Conservation (phyloP, 2,113 vertebrate genomes). For the Oenanthe oenanthe region DNA sequence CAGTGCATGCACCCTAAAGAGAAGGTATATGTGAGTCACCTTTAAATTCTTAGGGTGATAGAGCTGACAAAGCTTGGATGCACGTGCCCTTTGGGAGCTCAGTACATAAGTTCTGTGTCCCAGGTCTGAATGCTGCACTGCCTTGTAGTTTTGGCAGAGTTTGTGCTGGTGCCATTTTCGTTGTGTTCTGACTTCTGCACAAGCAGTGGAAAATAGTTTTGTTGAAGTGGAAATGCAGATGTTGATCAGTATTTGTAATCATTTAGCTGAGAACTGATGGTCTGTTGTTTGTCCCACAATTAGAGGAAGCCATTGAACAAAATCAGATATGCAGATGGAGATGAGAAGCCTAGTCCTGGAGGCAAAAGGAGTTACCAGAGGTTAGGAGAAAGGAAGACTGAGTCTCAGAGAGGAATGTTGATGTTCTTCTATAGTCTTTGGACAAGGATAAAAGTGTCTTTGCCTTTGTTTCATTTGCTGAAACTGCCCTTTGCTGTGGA, state of each 20-base stretch:
- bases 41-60: neutral
- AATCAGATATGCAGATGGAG: rapidly evolving
- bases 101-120: neutral
- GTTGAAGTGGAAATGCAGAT: neutral
- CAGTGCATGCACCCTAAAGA: neutral
- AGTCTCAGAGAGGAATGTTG: neutral
- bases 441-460: neutral
- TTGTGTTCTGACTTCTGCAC: neutral
- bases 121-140: rapidly evolving
- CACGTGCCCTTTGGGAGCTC: neutral
- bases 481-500: neutral
- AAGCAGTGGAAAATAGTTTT: neutral
- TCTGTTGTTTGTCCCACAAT: neutral
- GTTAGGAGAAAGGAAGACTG: neutral
- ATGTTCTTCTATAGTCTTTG: neutral
- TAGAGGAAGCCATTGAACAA: neutral
- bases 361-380: neutral
- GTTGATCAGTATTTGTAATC: neutral
- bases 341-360: neutral
- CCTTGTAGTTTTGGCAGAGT: rapidly evolving
- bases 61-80: neutral
- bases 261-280: neutral
- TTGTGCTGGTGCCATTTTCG: neutral
- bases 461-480: neutral
- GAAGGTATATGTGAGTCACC: neutral